Evolutionary conservation across 2,888 invertebrate species (phyloP), one percentile per base, ranked within the genome.

Genomic region (Bedellia somnulentella): DNA sequence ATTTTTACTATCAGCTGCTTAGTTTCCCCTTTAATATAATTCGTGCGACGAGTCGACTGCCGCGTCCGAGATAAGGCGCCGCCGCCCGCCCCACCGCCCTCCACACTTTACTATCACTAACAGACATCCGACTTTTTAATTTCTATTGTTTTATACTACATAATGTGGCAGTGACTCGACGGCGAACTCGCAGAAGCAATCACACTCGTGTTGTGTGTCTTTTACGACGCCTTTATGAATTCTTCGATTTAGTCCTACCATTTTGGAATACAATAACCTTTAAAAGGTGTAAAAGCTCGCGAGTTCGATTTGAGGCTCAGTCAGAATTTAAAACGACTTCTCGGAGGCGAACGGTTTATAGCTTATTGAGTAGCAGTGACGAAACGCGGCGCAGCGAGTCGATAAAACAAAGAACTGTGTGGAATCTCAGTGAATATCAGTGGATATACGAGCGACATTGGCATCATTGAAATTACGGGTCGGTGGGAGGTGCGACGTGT

Each of bases 1-100:
- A 62, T 70, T 71, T 67, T 64, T 62, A 70, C 71, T 63, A 73
- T 71, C 70, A 71, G 70, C 68, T 66, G 71, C 62, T 68, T 66
- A 70, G 66, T 68, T 64, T 67, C 58, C 60, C 57, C 64, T 66
- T 63, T 68, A 66, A 68, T 66, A 61, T 61, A 56, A 67, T 68
- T 64, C 56, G 56, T 52, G 52, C 46, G 50, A 50, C 51, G 54
- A 52, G 49, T 49, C 50, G 54, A 51, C 37, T 27, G 32, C 36
- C 34, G 22, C 43, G 38, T 36, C 34, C 31, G 35, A 39, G 42
- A 43, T 40, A 34, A 37, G 38, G 37, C 35, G 38, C 18, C 21
- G 17, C 16, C 30, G 31, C 14, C 25, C 29, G 27, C 11, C 16
- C 30, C 27, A 18, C 8, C 35, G 31, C 29, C 27, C 21, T 35